Percentiles rank a stretch among this genome's conserved stretches.
Conservation (phyloP, 1,140 invertebrate species). For the Cydia pomonella region DNA sequence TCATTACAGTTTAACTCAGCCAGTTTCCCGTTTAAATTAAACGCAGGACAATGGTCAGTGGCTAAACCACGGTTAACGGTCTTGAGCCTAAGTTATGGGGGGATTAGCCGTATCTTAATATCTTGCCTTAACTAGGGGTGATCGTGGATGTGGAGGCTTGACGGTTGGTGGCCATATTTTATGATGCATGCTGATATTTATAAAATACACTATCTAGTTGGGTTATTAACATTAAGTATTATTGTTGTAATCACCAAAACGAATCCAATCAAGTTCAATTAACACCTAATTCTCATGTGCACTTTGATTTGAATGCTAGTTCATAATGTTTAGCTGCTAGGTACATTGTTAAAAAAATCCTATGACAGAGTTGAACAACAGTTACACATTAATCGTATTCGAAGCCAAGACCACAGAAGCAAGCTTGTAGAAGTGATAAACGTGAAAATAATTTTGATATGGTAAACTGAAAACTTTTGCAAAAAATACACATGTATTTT, state of each 20-base stretch:
- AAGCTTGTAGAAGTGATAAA: no score
- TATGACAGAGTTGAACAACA: no score
- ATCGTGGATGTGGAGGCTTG: conserved; percentile 36
- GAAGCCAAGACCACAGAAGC: no score
- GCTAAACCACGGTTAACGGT: conserved; percentile 61
- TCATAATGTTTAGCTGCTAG: no score
- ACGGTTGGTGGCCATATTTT: conserved; percentile 21
- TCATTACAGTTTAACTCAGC: conserved; percentile 62
- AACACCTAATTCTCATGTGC: no score
- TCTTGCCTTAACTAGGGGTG: conserved; percentile 72
- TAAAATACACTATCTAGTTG: not conserved
- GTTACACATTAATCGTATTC: no score
- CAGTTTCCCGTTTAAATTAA: conserved; percentile 74
- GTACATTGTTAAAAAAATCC: no score
- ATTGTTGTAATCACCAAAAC: not conserved
- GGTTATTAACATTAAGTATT: not conserved
- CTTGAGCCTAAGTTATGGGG: conserved; percentile 77
- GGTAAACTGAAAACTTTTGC: no score
- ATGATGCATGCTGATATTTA: conserved; percentile 13
- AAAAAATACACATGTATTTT: no score
- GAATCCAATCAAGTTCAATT: no score
- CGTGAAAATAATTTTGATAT: no score
- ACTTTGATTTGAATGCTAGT: no score
- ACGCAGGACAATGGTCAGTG: conserved; percentile 76
- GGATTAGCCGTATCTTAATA: conserved; percentile 79